phyloP scores from a whole-genome alignment of 1,140 invertebrate genomes.

The Agrypnia vestita region DNA sequence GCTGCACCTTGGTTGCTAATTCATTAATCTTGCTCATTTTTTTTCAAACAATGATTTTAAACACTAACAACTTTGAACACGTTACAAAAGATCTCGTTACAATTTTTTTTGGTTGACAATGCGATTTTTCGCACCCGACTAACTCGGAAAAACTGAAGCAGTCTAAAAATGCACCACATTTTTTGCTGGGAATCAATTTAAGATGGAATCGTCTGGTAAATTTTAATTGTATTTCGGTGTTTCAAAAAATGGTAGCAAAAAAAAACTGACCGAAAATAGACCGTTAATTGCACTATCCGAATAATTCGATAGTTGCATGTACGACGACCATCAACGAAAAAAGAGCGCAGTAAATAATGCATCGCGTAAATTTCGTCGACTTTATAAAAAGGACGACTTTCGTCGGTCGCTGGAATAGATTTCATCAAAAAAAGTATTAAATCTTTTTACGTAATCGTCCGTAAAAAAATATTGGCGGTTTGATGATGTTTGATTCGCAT shows the following conservation, averaged over 20 bases:
- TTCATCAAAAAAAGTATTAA: neutral
- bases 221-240: conserved; percentile 31
- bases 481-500: neutral
- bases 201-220: conserved; percentile 14
- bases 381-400: neutral
- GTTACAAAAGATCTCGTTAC: no score
- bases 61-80: no score
- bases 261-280: neutral
- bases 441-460: neutral
- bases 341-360: neutral
- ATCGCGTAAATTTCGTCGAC: neutral
- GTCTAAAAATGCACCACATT: neutral
- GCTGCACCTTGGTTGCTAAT: no score
- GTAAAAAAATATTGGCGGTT: neutral
- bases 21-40: no score
- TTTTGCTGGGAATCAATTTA: neutral
- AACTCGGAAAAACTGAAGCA: no score
- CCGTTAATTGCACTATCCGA: conserved; percentile 24
- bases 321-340: neutral
- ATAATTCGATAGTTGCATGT: conserved; percentile 1
- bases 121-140: no score
- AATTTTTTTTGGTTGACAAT: no score
- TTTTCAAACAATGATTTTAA: no score
- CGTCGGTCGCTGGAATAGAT: neutral
- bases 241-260: conserved; percentile 15